Percentiles rank a stretch among this genome's conserved stretches.
These are phyloP conservation scores for Diploptera punctata DNA, from an alignment of 2,888 invertebrate genomes.

Conservation along the genomic window DNA sequence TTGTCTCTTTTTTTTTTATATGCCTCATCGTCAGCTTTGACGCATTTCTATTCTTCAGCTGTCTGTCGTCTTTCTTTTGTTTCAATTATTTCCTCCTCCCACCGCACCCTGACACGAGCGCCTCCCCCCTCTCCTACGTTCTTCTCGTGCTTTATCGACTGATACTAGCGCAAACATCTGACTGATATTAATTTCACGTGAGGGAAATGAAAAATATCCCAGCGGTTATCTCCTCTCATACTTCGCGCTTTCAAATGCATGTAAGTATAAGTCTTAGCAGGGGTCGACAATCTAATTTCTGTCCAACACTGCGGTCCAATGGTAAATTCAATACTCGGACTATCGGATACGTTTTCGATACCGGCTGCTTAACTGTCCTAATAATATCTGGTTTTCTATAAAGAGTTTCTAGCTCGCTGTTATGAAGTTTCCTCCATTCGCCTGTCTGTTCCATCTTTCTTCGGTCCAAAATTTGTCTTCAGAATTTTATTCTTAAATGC, in stretches of 20 bases:
- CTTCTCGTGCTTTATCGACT: conserved; percentile 22
- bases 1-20: background rate
- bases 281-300: too few species aligned
- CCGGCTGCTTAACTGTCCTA: too few species aligned
- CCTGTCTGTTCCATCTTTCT: too few species aligned
- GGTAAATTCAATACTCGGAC: too few species aligned
- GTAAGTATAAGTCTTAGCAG: too few species aligned
- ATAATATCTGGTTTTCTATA: too few species aligned
- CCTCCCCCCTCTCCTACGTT: background rate
- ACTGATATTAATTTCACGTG: conserved; percentile 29
- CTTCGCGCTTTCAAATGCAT: background rate
- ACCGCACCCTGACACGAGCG: background rate
- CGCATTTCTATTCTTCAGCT: conserved; percentile 25
- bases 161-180: conserved; percentile 2
- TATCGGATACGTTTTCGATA: too few species aligned
- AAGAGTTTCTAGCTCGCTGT: too few species aligned
- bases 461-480: too few species aligned
- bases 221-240: conserved; percentile 14
- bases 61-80: conserved; percentile 24
- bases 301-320: too few species aligned
- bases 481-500: too few species aligned
- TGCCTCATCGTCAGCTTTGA: conserved; percentile 8
- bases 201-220: conserved; percentile 30
- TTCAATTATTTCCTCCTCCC: conserved; percentile 18
- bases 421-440: too few species aligned